Evolutionary conservation across 2,113 vertebrate genomes (phyloP), one percentile per base, ranked within the genome.

Genomic region (Psilopogon haemacephalus): DNA sequence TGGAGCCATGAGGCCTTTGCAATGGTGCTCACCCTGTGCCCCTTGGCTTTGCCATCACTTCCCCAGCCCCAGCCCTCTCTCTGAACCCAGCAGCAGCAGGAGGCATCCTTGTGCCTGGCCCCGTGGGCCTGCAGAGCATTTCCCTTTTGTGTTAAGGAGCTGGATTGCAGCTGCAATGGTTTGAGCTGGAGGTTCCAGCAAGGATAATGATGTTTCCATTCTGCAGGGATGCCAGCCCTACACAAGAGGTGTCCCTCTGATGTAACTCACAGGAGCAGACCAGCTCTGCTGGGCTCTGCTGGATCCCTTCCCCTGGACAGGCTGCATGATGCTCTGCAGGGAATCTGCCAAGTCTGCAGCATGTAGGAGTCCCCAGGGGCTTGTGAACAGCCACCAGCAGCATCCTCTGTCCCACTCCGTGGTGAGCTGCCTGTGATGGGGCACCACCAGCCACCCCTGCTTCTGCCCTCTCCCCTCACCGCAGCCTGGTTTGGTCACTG

Each of bases 71-170:
- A 21, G 2, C 30, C 48, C 1, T 0, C 19, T 32, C 79, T 60
- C 44, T 52, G 28, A 26, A 50, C 37, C 10, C 3, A 38, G 1
- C 15, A 37, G 46, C 55, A 46, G 7, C 27, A 46, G 75, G 55
- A 37, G 28, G 27, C 56, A 9, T 9, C 15, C 0, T 70, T 48
- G 58, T 1, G 2, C 2, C 58, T 0, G 0, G 23, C 62, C 55
- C 65, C 2, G 2, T 2, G 30, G n/a, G 16, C 58, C 62, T 32
- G 27, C 33, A 24, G 30, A 33, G 30, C 40, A 0, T 50, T 55
- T 42, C 52, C 28, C 28, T 23, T 38, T 9, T 27, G 56, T 30
- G 7, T 60, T 73, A 44, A 17, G 62, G 52, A 67, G 6, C 50
- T 6, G n/a, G 54, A 64, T 48, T n/a, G 6, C 18, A 10, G 14